Conservation (phyloP, 2,113 vertebrate genomes). For the Ageneiosus marmoratus region DNA sequence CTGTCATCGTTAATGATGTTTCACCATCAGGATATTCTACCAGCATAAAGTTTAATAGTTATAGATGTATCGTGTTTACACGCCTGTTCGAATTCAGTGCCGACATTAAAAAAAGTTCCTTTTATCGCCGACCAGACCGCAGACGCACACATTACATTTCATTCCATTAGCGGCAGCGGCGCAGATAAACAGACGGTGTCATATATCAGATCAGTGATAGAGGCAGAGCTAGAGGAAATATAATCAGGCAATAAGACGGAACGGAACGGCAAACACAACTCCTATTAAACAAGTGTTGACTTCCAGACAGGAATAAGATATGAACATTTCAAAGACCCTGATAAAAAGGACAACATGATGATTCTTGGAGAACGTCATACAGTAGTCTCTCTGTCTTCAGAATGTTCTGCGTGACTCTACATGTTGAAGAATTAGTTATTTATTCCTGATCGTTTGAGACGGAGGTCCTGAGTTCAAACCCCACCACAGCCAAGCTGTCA, state of each 20-base stretch:
- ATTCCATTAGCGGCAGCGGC: constrained; percentile 36
- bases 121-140: constrained; percentile 19
- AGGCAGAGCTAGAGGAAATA: constrained; percentile 12
- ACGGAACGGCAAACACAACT: background rate
- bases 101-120: constrained; percentile 40
- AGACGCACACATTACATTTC: constrained; percentile 38
- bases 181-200: background rate
- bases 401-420: too few relatives aligned
- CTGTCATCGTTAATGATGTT: background rate
- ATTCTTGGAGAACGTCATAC: too few relatives aligned
- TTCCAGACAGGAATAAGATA: background rate
- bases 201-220: constrained; percentile 25
- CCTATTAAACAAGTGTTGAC: background rate
- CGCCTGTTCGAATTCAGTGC: constrained; percentile 20
- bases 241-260: background rate
- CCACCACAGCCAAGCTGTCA: too few relatives aligned
- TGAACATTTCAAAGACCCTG: too few relatives aligned
- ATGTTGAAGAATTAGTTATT: too few relatives aligned
- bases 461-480: too few relatives aligned
- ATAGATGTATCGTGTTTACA: constrained; percentile 18
- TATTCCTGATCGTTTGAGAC: too few relatives aligned
- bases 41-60: background rate
- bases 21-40: background rate
- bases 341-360: too few relatives aligned
- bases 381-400: too few relatives aligned